These are phyloP conservation scores for Melanotus villosus DNA, from an alignment of 2,888 invertebrate genomes.

Conservation along the genomic window DNA sequence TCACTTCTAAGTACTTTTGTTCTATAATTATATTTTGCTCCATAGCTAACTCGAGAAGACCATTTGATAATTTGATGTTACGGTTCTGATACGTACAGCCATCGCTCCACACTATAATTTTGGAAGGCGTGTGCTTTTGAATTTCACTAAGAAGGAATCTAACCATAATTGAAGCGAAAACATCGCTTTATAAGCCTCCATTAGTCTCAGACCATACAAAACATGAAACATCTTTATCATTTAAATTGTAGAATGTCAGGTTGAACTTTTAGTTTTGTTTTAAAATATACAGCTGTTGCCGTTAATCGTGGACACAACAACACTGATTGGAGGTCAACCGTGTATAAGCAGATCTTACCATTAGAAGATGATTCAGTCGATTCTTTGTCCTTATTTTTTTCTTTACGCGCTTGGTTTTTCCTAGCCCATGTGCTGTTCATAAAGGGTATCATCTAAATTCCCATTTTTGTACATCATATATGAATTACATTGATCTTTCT, in stretches of 20 bases:
- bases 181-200: not conserved
- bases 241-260: not conserved
- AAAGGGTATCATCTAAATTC: not conserved
- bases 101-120: constrained; percentile 55
- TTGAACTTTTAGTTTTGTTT: not conserved
- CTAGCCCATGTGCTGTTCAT: not conserved
- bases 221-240: not conserved
- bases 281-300: not conserved
- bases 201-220: not conserved
- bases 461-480: not conserved
- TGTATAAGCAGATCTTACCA: not conserved
- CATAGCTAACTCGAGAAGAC: constrained; percentile 49
- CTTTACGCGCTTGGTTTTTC: not conserved
- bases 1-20: constrained; percentile 55
- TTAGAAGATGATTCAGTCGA: too few relatives aligned
- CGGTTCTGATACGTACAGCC: constrained; percentile 56
- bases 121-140: too few relatives aligned
- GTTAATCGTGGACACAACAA: not conserved
- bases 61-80: constrained; percentile 53
- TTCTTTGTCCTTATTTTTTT: not conserved
- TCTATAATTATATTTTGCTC: constrained; percentile 47
- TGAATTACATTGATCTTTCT: not conserved
- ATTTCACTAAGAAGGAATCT: too few relatives aligned
- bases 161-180: not conserved
- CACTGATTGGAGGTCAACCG: not conserved